Percentiles rank a stretch among this genome's conserved stretches.
Conservation (phyloP, 2,888 invertebrate genomes). For the Macrosoma leucophasiata region DNA sequence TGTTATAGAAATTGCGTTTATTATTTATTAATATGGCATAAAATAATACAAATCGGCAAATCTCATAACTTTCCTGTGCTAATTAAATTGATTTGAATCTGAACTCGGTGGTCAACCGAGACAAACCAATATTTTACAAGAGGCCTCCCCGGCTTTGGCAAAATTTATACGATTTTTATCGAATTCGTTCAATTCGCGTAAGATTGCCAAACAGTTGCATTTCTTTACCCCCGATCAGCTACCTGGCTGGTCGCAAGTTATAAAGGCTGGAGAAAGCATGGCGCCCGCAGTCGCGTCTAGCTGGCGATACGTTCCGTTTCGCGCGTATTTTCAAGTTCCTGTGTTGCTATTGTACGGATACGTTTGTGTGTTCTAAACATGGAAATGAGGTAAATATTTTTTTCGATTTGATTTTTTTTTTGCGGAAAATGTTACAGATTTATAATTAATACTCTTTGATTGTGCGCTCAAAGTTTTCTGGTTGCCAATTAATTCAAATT, state of each 20-base stretch:
- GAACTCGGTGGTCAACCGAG: constrained; percentile 26
- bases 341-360: constrained; percentile 47
- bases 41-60: too few species aligned
- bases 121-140: constrained; percentile 25
- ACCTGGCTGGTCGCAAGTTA: constrained; percentile 45
- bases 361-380: constrained; percentile 35
- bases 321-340: constrained; percentile 47
- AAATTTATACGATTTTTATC: constrained; percentile 27
- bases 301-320: constrained; percentile 35
- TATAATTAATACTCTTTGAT: too few species aligned
- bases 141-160: too few species aligned
- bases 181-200: constrained; percentile 52
- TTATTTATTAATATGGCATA: too few species aligned
- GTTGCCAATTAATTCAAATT: too few species aligned
- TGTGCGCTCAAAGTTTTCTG: too few species aligned
- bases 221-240: constrained; percentile 52
- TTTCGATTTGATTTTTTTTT: constrained; percentile 14
- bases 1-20: too few species aligned
- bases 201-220: constrained; percentile 60
- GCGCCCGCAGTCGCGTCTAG: constrained; percentile 37
- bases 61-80: too few species aligned
- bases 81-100: too few species aligned
- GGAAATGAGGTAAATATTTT: constrained; percentile 57
- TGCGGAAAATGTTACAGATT: too few species aligned
- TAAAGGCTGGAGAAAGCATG: constrained; percentile 70